phyloP scores from a whole-genome alignment of 2,797 vertebrate genomes.

The Craterocephalus amniculus region DNA sequence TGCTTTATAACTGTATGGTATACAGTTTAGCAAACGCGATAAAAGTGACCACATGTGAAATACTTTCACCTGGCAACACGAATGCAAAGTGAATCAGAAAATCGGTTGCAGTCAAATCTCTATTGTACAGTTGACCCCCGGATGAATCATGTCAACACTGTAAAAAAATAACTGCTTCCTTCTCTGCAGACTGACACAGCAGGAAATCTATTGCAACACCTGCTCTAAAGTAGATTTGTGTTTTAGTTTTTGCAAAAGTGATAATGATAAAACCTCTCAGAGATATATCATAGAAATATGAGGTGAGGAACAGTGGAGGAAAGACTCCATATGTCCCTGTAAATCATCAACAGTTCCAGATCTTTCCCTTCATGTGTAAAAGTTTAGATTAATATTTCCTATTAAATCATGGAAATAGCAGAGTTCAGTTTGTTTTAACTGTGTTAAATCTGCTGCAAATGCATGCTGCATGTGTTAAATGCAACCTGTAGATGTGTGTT shows the following conservation, averaged over 20 bases:
- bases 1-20: background rate
- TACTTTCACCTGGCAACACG: background rate
- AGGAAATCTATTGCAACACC: slow-evolving; percentile 13
- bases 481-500: background rate
- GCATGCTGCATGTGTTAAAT: background rate
- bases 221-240: slow-evolving; percentile 3
- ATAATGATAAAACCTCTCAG: background rate
- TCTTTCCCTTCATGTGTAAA: slow-evolving; percentile 14
- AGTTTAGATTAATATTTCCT: slow-evolving; percentile 17
- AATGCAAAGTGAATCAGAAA: background rate
- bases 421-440: slow-evolving; percentile 2
- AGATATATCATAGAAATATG: slow-evolving; percentile 5
- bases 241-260: slow-evolving; percentile 17
- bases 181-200: slow-evolving; percentile 40
- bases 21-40: background rate
- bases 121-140: slow-evolving; percentile 20
- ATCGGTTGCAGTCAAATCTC: background rate
- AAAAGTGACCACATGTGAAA: background rate
- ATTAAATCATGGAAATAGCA: slow-evolving; percentile 10
- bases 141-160: slow-evolving; percentile 23
- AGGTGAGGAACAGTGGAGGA: background rate
- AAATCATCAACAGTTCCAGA: slow-evolving; percentile 20
- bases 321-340: background rate
- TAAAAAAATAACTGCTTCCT: slow-evolving; percentile 32
- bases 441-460: background rate